phyloP scores from a whole-genome alignment of 1,140 invertebrate species.

The Hormaphis cornu region DNA sequence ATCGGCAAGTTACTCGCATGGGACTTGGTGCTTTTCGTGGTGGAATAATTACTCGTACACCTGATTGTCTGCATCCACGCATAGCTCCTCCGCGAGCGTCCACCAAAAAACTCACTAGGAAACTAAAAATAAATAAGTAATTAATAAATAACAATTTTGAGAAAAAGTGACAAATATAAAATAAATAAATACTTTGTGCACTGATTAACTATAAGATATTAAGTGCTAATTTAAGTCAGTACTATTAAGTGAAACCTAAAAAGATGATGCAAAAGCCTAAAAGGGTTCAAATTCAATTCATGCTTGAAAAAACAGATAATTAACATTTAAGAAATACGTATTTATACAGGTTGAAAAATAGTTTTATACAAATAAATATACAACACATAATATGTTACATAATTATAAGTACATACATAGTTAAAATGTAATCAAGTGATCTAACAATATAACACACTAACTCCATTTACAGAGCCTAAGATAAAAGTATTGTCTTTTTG shows the following conservation, averaged over 20 bases:
- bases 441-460: not conserved
- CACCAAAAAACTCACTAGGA: constrained; percentile 94
- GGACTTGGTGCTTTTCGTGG: constrained; percentile 85
- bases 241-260: not conserved
- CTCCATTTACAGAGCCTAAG: not conserved
- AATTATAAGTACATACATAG: too few relatives aligned
- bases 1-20: constrained; percentile 86
- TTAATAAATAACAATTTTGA: not conserved
- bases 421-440: not conserved
- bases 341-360: too few relatives aligned
- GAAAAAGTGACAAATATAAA: not conserved
- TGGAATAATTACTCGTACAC: constrained; percentile 88
- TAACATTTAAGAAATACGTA: not conserved
- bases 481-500: not conserved
- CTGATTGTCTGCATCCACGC: constrained; percentile 89
- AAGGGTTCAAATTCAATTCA: not conserved
- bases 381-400: too few relatives aligned
- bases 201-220: not conserved
- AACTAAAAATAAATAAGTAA: constrained; percentile 50
- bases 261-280: not conserved
- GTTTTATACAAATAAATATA: too few relatives aligned
- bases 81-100: constrained; percentile 93
- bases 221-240: not conserved
- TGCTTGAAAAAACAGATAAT: not conserved
- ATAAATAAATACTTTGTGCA: constrained; percentile 17